Base-by-base conservation (phyloP, 2,797 vertebrate species). In the Florisuga fusca region DNA sequence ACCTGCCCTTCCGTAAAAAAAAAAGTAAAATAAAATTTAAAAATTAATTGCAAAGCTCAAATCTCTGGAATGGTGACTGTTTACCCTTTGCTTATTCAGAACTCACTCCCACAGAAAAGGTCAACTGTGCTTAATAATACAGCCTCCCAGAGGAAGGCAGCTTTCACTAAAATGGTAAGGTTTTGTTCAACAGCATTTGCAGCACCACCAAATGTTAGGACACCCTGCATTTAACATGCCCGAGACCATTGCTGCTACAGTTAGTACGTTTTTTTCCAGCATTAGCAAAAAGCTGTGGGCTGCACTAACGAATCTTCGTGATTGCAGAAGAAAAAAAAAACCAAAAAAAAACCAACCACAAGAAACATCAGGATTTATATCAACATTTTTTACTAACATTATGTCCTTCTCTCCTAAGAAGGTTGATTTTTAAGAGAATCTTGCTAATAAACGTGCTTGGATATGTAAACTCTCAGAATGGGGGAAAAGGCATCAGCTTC, bases 401-500 rank as follows among this genome's bases (percentile, higher is more conserved):
- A 64, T 48, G 63, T 67, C 58, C 26, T 55, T 12, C 31, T 66
- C 36, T 66, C 41, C 68, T 31, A 20, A 5, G 77, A 89, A 27
- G 7, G 8, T 20, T 11, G 18, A 55, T 82, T 90, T 84, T 77
- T 36, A 79, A 31, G 55, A n/a, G 29, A 34, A 77, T 51, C 22
- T 54, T 21, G 33, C 55, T 51, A 73, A 53, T 55, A 88, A 91
- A 58, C 6, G 11, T n/a, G 36, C 89, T 83, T 71, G 92, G 69
- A 48, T 83, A 77, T 6, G n/a, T 43, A 80, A 95, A 96, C 87
- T 94, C 96, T 57, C 59, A 9, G 14, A 90, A 91, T 31, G 2
- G 1, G n/a, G 61, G 43, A 82, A 62, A 74, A 94, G 48, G 85
- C 88, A 97, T 25, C 87, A 75, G 89, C 79, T 41, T 71, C 41